Percentiles rank a stretch among this genome's conserved stretches.
Conservation (phyloP, 2,113 vertebrate species). For the Pelecanoides urinatrix region DNA sequence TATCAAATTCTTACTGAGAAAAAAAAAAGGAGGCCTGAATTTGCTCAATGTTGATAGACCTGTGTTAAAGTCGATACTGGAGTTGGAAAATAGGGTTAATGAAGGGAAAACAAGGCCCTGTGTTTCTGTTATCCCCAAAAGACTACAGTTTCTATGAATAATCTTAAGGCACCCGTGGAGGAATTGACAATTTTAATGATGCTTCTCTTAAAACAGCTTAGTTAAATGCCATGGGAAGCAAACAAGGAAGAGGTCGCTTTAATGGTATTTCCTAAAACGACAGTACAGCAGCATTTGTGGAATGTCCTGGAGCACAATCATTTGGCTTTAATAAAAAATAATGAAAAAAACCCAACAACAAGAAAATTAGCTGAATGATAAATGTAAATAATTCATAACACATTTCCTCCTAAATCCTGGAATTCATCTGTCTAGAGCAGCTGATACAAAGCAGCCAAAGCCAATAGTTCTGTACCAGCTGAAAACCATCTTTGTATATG, state of each 20-base stretch:
- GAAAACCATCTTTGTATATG: not conserved
- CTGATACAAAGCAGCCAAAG: not conserved
- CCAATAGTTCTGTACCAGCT: not conserved
- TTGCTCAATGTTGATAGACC: not conserved
- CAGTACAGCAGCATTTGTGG: conserved; percentile 29
- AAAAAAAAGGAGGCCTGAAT: not conserved
- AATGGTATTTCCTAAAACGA: conserved; percentile 31
- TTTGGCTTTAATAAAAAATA: conserved; percentile 52
- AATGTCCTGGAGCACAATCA: conserved; percentile 37
- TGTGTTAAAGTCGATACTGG: not conserved
- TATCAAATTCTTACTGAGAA: not conserved
- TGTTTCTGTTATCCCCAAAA: not conserved
- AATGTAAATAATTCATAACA: conserved; percentile 36
- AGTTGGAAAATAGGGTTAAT: not conserved
- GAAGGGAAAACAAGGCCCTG: not conserved
- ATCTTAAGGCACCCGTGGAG: not conserved
- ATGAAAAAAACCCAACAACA: not conserved
- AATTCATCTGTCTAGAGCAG: not conserved
- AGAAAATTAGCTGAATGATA: conserved; percentile 35
- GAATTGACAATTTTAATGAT: conserved; percentile 11
- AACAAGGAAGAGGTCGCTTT: not conserved
- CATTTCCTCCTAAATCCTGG: not conserved
- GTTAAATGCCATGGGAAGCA: conserved; percentile 34
- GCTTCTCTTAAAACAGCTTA: conserved; percentile 11
- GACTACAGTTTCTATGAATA: not conserved